A percentile compares a stretch with the other conserved stretches of the same genome.
Evolutionary conservation across 2,113 vertebrate species (phyloP).

Genomic region (Ptyas mucosa): DNA sequence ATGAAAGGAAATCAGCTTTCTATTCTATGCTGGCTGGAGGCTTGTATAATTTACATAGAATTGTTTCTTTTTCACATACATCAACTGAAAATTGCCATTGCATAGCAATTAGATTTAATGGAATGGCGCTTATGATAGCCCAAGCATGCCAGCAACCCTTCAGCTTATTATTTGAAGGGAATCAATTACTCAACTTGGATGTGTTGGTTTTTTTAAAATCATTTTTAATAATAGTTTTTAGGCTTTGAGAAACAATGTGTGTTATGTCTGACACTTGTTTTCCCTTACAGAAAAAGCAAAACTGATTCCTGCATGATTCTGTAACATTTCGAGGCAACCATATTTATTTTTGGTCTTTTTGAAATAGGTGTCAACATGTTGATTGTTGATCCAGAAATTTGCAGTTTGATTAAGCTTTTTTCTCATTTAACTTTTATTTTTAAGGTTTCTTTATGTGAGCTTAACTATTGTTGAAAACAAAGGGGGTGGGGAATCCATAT

Average conservation of each 20-base stretch:
- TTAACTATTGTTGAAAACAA: not conserved
- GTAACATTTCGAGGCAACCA: not conserved
- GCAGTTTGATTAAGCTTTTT: not conserved
- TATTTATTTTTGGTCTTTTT: not conserved
- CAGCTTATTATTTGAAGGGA: slow-evolving; percentile 58
- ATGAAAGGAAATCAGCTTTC: slow-evolving; percentile 15
- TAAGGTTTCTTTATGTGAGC: not conserved
- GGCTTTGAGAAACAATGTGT: slow-evolving; percentile 5
- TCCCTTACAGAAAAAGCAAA: not conserved
- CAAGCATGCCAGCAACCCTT: slow-evolving; percentile 57
- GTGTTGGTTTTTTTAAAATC: slow-evolving; percentile 3
- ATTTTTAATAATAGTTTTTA: slow-evolving; percentile 4
- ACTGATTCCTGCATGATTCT: not conserved
- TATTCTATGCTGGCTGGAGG: slow-evolving; percentile 41
- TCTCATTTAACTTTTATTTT: not conserved
- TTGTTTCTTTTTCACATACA: slow-evolving; percentile 42
- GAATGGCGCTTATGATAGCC: slow-evolving; percentile 57
- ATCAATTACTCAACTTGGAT: slow-evolving; percentile 50
- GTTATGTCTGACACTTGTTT: slow-evolving; percentile 10
- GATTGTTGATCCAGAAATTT: not conserved
- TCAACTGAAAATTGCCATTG: slow-evolving; percentile 56
- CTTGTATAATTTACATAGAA: slow-evolving; percentile 44
- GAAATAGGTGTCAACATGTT: not conserved
- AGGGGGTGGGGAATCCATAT: not conserved
- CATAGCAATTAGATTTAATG: slow-evolving; percentile 61